Evolutionary conservation across 2,113 vertebrate genomes (phyloP).

Genomic region (Hypocryptadius cinnamomeus): DNA sequence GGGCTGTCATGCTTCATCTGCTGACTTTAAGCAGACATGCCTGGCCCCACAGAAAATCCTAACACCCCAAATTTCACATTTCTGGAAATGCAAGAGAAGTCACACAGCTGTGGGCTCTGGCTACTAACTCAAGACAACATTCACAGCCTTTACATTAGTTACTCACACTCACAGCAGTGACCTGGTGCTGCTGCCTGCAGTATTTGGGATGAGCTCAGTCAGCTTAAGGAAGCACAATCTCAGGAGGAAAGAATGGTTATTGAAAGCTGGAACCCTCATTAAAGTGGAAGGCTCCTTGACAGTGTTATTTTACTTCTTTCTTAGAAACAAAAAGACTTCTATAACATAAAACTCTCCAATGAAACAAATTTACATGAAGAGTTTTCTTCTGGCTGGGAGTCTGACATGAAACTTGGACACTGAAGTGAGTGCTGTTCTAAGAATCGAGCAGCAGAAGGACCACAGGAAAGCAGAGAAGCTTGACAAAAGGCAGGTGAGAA

Average conservation of each 20-base stretch:
- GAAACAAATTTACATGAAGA: not conserved
- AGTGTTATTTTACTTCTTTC: not conserved
- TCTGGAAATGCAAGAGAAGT: not conserved
- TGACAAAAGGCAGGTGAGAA: not conserved
- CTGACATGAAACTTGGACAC: not conserved
- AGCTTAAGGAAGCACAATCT: not conserved
- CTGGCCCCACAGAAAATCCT: not conserved
- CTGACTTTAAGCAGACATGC: not conserved
- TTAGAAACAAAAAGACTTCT: not conserved
- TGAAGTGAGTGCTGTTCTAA: not conserved
- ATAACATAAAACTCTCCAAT: not conserved
- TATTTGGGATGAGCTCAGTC: not conserved
- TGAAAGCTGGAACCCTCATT: not conserved
- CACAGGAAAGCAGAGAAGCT: not conserved
- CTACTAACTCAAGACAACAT: not conserved
- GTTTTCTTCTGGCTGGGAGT: not conserved
- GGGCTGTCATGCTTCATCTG: not conserved
- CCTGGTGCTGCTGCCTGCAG: not conserved
- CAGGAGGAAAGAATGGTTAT: not conserved
- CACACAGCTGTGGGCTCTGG: not conserved
- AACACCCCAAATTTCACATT: not conserved
- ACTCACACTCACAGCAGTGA: not conserved
- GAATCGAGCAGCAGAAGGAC: not conserved
- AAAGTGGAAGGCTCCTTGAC: not conserved
- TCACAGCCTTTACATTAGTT: not conserved